Percentiles rank a stretch among this genome's conserved stretches.
Conservation (phyloP, 1,140 invertebrate genomes). For the Eumaeus atala region DNA sequence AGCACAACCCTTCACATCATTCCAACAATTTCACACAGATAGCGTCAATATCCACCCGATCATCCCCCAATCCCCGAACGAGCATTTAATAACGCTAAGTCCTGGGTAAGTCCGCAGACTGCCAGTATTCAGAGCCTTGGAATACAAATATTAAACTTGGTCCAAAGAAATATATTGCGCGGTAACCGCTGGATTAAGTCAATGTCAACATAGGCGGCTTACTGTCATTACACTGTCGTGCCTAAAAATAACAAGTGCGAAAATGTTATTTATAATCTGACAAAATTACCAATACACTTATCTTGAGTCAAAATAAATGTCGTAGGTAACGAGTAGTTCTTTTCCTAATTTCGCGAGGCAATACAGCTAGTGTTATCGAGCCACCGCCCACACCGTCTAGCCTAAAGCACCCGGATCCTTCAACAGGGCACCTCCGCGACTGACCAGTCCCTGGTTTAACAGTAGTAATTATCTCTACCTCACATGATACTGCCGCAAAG, state of each 20-base stretch:
- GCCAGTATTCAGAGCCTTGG: constrained; percentile 25
- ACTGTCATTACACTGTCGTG: constrained; percentile 24
- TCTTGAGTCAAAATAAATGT: too few relatives aligned
- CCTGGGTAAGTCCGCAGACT: constrained; percentile 34
- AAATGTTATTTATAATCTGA: too few relatives aligned
- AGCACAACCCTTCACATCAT: constrained; percentile 16
- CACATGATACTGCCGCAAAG: too few relatives aligned
- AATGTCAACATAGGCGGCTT: constrained; percentile 49
- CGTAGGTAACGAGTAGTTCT: too few relatives aligned
- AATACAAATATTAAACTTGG: constrained; percentile 60
- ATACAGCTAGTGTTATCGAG: too few relatives aligned
- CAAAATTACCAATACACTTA: too few relatives aligned
- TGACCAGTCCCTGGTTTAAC: too few relatives aligned
- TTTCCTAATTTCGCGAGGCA: too few relatives aligned
- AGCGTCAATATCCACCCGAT: constrained; percentile 23
- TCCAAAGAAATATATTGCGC: constrained; percentile 60
- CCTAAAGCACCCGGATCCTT: too few relatives aligned
- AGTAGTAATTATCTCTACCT: too few relatives aligned
- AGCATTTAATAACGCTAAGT: constrained; percentile 45
- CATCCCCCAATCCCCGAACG: constrained; percentile 31
- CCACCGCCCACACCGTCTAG: too few relatives aligned
- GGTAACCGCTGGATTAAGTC: constrained; percentile 48
- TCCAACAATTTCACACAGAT: constrained; percentile 26
- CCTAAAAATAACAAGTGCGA: constrained; percentile 7
- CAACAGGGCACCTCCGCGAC: too few relatives aligned